Evolutionary conservation across 2,888 invertebrate genomes (phyloP).

Genomic region (Sturmia bella): DNA sequence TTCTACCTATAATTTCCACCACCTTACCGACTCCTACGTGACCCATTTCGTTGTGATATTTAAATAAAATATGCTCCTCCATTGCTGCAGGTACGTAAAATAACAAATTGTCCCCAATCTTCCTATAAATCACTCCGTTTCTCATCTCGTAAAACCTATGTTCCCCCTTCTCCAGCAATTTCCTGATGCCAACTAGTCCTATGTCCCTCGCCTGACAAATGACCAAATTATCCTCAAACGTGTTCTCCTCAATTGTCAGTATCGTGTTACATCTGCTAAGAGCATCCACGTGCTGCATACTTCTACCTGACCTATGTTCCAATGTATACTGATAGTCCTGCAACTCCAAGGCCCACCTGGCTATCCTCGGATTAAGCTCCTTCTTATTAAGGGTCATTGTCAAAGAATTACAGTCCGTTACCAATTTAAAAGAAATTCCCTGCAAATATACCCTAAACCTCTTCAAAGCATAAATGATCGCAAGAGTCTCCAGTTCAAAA

Average conservation of each 20-base stretch:
- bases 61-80: constrained; percentile 59
- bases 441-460: too few relatives aligned
- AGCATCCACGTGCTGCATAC: constrained; percentile 75
- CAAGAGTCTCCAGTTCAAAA: too few relatives aligned
- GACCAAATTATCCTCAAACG: constrained; percentile 53
- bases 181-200: constrained; percentile 12
- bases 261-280: constrained; percentile 69
- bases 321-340: constrained; percentile 69
- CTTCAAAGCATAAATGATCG: too few relatives aligned
- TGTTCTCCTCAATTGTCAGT: constrained; percentile 47
- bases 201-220: constrained; percentile 46
- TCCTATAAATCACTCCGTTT: constrained; percentile 66
- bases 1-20: constrained; percentile 2
- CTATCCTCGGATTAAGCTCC: too few relatives aligned
- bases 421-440: too few relatives aligned
- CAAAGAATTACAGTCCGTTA: background rate
- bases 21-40: constrained; percentile 58
- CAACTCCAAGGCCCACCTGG: constrained; percentile 62
- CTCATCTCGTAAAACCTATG: constrained; percentile 59
- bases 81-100: constrained; percentile 62
- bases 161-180: constrained; percentile 31
- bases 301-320: constrained; percentile 65
- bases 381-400: background rate
- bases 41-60: constrained; percentile 66
- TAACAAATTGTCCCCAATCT: constrained; percentile 18